Evolutionary conservation across 2,113 vertebrate genomes (phyloP).

Genomic region (Pterocles gutturalis): DNA sequence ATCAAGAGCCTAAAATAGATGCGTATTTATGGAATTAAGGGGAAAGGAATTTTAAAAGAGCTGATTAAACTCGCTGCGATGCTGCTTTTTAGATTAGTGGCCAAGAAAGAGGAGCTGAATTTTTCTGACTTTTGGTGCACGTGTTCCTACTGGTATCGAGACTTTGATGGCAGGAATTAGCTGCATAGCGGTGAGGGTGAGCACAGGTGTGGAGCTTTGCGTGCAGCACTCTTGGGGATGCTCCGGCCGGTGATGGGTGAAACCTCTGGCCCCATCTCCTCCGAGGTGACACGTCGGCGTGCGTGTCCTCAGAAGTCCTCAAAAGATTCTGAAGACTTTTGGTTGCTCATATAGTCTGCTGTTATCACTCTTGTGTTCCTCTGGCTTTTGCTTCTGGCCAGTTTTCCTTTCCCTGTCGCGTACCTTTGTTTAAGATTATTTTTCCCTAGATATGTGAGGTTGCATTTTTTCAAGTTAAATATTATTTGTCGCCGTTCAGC

Average conservation of each 20-base stretch:
- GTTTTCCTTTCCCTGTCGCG: neutral
- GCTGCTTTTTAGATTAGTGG: neutral
- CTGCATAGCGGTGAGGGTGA: neutral
- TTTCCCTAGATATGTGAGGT: neutral
- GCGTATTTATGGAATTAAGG: neutral
- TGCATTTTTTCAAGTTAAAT: neutral
- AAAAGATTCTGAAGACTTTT: neutral
- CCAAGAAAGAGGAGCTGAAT: neutral
- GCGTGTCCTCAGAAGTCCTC: neutral
- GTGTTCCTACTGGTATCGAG: neutral
- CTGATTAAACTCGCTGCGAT: neutral
- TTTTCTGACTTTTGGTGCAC: neutral
- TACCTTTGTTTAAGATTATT: conserved; percentile 26
- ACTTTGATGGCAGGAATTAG: neutral
- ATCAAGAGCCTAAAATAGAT: conserved; percentile 18
- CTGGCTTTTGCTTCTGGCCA: neutral
- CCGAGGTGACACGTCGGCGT: neutral
- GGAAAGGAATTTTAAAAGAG: conserved; percentile 2
- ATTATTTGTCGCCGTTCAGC: neutral
- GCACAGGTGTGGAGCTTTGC: neutral
- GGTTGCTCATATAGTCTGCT: neutral
- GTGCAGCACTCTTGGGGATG: neutral
- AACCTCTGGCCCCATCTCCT: neutral
- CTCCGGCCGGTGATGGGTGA: neutral
- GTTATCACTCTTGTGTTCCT: neutral